These are phyloP conservation scores for Microplitis mediator DNA, from an alignment of 1,140 invertebrate species.

Conservation along the genomic window DNA sequence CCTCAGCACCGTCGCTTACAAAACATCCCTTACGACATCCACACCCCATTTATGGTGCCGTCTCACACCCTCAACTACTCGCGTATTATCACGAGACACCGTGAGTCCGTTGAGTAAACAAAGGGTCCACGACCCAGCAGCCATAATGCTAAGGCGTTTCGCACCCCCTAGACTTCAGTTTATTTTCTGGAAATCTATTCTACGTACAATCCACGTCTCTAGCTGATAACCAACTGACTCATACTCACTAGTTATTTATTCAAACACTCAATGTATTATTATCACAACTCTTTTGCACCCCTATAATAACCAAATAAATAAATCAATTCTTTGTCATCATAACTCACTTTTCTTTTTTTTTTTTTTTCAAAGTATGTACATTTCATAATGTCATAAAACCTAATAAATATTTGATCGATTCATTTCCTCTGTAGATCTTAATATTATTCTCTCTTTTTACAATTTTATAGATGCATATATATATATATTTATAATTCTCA, in stretches of 20 bases:
- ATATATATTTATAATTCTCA: too few species aligned
- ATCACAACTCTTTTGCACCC: too few species aligned
- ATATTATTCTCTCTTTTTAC: conserved; percentile 12
- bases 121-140: conserved; percentile 10
- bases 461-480: not conserved
- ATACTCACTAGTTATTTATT: not conserved
- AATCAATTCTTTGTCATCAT: too few species aligned
- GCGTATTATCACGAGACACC: conserved; percentile 19
- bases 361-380: not conserved
- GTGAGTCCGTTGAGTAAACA: conserved; percentile 25
- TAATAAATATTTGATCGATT: conserved; percentile 17
- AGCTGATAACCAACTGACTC: not conserved
- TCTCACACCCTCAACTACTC: conserved; percentile 9
- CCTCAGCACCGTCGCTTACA: not conserved
- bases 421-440: not conserved
- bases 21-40: not conserved
- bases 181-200: not conserved
- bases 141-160: conserved; percentile 6
- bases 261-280: not conserved
- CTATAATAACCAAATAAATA: too few species aligned
- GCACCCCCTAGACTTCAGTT: not conserved
- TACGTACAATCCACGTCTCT: not conserved
- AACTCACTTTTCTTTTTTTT: not conserved
- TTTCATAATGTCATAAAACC: not conserved
- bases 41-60: conserved; percentile 14